These are phyloP conservation scores for Hemibagrus wyckioides DNA, from an alignment of 2,113 vertebrate species.

Conservation along the genomic window DNA sequence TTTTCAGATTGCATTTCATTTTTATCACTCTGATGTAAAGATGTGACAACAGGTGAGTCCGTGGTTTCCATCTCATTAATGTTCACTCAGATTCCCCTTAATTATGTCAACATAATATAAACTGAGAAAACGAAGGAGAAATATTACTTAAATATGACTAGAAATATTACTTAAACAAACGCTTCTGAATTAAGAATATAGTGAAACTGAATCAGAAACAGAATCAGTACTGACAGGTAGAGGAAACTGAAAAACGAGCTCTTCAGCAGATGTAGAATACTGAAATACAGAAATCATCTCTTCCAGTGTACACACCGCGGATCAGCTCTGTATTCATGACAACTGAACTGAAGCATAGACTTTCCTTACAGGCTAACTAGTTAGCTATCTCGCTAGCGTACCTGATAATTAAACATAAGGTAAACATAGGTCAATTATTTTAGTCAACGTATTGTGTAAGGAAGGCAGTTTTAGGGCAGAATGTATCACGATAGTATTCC, in stretches of 20 bases:
- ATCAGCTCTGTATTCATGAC: no score
- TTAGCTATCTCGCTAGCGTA: not conserved
- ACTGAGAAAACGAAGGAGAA: not conserved
- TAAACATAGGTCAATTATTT: not conserved
- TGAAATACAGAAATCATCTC: not conserved
- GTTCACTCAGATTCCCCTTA: not conserved
- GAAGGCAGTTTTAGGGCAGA: no score
- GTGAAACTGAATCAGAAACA: not conserved
- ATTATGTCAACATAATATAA: not conserved
- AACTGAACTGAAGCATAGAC: no score
- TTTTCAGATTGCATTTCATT: constrained; percentile 35
- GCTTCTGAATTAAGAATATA: not conserved
- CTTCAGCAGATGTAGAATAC: not conserved
- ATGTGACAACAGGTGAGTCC: not conserved
- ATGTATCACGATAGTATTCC: not conserved
- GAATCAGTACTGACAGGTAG: not conserved
- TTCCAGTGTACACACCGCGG: not conserved
- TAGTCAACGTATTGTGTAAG: not conserved
- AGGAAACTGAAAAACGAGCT: not conserved
- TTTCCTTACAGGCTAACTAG: not conserved
- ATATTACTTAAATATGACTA: not conserved
- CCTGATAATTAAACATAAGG: no score
- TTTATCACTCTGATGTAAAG: not conserved
- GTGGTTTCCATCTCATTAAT: not conserved
- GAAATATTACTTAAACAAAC: not conserved